Evolutionary conservation across 2,888 invertebrate genomes (phyloP), one percentile per base, ranked within the genome.

Genomic region (Drosophila buzzatii): DNA sequence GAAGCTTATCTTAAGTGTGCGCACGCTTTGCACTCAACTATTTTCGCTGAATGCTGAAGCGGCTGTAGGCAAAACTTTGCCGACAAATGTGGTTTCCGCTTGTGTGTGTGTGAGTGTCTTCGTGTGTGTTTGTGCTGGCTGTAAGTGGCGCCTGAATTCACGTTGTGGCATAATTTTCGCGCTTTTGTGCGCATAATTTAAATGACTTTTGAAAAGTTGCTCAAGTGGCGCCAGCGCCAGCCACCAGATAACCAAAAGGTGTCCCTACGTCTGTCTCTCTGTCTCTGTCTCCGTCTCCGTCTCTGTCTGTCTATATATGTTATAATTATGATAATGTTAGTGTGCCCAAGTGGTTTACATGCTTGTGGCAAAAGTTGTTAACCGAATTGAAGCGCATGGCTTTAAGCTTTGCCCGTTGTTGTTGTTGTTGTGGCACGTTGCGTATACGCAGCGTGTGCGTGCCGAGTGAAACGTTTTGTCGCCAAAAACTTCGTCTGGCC

Each of bases 201-300:
- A 87, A 87, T 88, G 86, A 87, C 86, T 87, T 87, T 88, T 87
- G 84, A 85, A 88, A 87, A 87, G 88, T 88, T 84, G 60, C 81
- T 81, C 76, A 83, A 88, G 84, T 84, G 81, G 62, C 74, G 76
- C 72, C 76, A 72, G 57, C 70, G 66, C 59, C 69, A 44, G 68
- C 65, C 67, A 61, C 66, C 56, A 84, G 85, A 82, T 85, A 84
- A 82, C 75, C 65, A 63, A 64, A 70, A 76, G 79, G 76, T 79
- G 63, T 79, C 56, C 65, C 51, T 61, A 58, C 31, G 14, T 62
- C 49, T 37, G 52, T 60, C 31, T 35, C 16, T 35, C 16, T 39
- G 16, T 9, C 9, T n/a, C n/a, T n/a, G n/a, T n/a, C n/a, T n/a
- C n/a, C n/a, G n/a, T n/a, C n/a, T n/a, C n/a, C n/a, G n/a, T n/a